Base-by-base conservation (phyloP, 2,797 vertebrate genomes). In the Champsocephalus gunnari region DNA sequence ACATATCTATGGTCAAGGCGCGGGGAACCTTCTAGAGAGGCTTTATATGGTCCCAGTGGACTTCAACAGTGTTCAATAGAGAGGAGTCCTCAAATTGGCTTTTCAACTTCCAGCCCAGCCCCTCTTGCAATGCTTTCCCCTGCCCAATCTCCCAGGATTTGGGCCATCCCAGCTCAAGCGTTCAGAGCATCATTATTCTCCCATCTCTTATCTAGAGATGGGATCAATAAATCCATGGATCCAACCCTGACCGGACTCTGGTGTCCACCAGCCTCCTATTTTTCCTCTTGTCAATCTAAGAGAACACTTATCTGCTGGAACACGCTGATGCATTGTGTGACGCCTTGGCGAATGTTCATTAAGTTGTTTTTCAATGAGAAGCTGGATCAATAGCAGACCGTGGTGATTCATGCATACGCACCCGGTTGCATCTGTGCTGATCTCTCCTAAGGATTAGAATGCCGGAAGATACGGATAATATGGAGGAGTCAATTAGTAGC, bases 141-240 rank as follows among this genome's bases (percentile, higher is more conserved):
- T 60, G 53, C 19, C 66, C 55, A 50, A 51, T 79, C 78, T 79
- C 75, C 71, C 58, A 71, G 82, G 83, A 71, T 73, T 50, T 1
- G n/a, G 68, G 73, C 79, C 63, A 49, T 86, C 75, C 77, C 76
- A 79, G 74, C 86, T 79, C 63, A 66, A 87, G 81, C 62, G 10
- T 82, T 87, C 87, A 91, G 58, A 85, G 82, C 90, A 89, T 92
- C 90, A 93, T 94, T 92, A 93, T 92, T 93, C 85, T 88, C 71
- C 4, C 87, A 83, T 92, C 87, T 89, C 77, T 91, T 92, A 93
- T 94, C 89, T 89, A 80, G 75, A 87, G 81, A 86, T 67, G 13
- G 51, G 88, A 90, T 96, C 94, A 86, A 95, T 95, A 94, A 93
- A 94, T 95, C 94, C 64, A 93, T 95, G 72, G 60, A 82, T 86